Evolutionary conservation across 2,797 vertebrate genomes (phyloP), one percentile per base, ranked within the genome.

Genomic region (Micrastur ruficollis): DNA sequence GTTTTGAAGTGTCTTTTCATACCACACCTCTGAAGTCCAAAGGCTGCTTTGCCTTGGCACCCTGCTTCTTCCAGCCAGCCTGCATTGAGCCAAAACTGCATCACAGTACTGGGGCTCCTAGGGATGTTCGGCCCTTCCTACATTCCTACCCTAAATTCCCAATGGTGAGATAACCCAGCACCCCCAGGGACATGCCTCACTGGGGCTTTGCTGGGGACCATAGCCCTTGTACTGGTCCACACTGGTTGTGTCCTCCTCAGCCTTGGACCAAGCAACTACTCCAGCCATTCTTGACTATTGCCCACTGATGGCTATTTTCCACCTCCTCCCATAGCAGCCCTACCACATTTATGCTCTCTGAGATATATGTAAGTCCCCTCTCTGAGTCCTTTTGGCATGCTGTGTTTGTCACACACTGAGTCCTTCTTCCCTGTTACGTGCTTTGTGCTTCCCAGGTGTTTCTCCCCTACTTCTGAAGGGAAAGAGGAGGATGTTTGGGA

Each of bases 131-230:
- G 12, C 21, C 50, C 50, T 73, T n/a, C 23, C 46, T 75, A 34
- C 91, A 68, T 42, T 44, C 42, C 71, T 65, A 11, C 6, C 13
- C 21, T 32, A n/a, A 61, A 72, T 52, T 72, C n/a, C 3, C 5
- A 67, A 5, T 56, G 19, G 52, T 2, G 1, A 63, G n/a, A 27
- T 26, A 52, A 52, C 16, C 7, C 70, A 67, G n/a, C 40, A 55
- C 1, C 13, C 5, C 34, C 18, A 44, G 16, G 25, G 14, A 9
- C 32, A 16, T 22, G 16, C 22, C 40, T 25, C 0, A 0, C 2
- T 49, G 42, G 8, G 8, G 26, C 29, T 76, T 36, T 73, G 8
- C 6, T 67, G 50, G 42, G 15, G 22, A 62, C 74, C 59, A 46
- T 42, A 91, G 42, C 11, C 23, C 42, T 50, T 59, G 47, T 18